A percentile compares a stretch with the other conserved stretches of the same genome.
Conservation (phyloP, 2,113 vertebrate genomes). For the Rhabdomys dilectus region DNA sequence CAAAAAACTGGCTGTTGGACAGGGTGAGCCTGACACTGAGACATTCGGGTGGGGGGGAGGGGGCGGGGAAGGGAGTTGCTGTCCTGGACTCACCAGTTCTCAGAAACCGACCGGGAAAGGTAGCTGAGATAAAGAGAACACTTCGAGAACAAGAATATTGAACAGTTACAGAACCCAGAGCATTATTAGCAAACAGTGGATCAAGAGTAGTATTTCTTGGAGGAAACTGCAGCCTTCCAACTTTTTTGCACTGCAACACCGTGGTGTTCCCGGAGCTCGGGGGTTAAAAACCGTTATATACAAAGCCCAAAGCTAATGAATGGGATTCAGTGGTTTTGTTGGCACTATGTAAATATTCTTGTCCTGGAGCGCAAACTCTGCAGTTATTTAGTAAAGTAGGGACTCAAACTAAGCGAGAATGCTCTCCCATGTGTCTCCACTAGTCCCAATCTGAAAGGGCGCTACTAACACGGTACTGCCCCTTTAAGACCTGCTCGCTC, state of each 20-base stretch:
- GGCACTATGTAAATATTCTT: conserved; percentile 51
- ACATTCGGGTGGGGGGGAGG: conserved; percentile 73
- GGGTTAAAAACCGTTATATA: conserved; percentile 22
- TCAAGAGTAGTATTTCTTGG: conserved; percentile 62
- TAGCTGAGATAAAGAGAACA: conserved; percentile 65
- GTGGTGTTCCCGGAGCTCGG: conserved; percentile 56
- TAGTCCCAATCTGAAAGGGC: background rate
- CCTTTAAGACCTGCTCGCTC: conserved; percentile 89
- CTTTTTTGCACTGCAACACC: conserved; percentile 69
- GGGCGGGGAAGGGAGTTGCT: conserved; percentile 80
- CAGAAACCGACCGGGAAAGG: conserved; percentile 75
- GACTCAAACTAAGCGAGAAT: conserved; percentile 10
- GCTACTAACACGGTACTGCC: conserved; percentile 75
- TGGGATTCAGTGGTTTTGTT: conserved; percentile 43
- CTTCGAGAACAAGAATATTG: conserved; percentile 41
- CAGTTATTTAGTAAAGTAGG: conserved; percentile 52
- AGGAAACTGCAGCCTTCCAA: conserved; percentile 69
- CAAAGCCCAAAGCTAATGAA: conserved; percentile 60
- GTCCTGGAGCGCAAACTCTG: conserved; percentile 60
- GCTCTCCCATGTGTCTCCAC: conserved; percentile 45
- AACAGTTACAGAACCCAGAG: background rate
- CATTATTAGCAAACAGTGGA: conserved; percentile 48
- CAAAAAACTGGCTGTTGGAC: conserved; percentile 77
- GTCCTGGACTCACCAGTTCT: conserved; percentile 80
- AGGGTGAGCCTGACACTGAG: conserved; percentile 82